These are phyloP conservation scores for Oreohelix idahoensis DNA, from an alignment of 1,140 invertebrate species.

Conservation along the genomic window DNA sequence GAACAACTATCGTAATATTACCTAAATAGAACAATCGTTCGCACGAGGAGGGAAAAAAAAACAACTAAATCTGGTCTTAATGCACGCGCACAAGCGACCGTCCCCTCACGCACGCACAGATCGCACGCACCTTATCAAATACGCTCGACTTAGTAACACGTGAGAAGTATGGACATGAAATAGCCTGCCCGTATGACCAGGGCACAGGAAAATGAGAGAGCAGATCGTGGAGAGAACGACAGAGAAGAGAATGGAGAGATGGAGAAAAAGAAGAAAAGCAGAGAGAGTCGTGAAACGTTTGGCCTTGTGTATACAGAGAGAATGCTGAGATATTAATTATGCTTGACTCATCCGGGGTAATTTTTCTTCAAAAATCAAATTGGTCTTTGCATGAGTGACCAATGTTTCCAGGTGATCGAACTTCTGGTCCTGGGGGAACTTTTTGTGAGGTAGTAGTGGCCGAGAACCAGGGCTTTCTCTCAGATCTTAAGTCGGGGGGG, in stretches of 20 bases:
- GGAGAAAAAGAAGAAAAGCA: neutral
- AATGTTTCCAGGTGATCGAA: constrained; percentile 45
- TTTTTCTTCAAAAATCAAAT: constrained; percentile 55
- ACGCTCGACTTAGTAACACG: neutral
- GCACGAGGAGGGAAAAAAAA: neutral
- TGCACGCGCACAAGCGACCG: constrained; percentile 3
- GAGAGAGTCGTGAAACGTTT: neutral
- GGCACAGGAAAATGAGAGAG: neutral
- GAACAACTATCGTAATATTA: too few species aligned
- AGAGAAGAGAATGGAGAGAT: neutral
- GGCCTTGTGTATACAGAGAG: neutral
- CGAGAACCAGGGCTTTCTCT: neutral
- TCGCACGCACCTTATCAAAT: constrained; percentile 8
- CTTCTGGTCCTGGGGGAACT: neutral
- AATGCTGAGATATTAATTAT: constrained; percentile 51
- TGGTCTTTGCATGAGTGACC: constrained; percentile 48
- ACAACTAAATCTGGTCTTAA: neutral
- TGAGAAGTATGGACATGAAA: neutral
- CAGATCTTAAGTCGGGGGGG: neutral
- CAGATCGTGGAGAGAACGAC: neutral
- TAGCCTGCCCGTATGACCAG: neutral
- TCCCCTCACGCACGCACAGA: neutral
- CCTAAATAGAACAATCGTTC: too few species aligned
- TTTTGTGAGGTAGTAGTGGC: neutral
- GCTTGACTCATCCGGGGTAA: constrained; percentile 53